Evolutionary conservation across 2,888 invertebrate species (phyloP).

Genomic region (Magallana nippona): DNA sequence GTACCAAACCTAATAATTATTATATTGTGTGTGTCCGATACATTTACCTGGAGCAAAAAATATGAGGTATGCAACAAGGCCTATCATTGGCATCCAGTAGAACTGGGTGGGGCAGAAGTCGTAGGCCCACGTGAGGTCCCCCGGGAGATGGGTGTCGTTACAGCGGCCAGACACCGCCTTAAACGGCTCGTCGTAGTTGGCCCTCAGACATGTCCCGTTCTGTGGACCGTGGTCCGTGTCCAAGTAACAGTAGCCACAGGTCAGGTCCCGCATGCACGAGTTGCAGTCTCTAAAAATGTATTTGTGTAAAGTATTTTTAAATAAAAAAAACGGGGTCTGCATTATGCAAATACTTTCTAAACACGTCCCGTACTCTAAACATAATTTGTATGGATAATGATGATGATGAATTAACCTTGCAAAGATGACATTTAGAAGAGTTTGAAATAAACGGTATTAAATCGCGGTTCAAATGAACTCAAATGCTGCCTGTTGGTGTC

Average conservation of each 20-base stretch:
- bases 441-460: too few relatives aligned
- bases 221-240: constrained; percentile 59
- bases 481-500: too few relatives aligned
- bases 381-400: too few relatives aligned
- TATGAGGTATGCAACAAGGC: constrained; percentile 80
- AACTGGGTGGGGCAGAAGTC: constrained; percentile 80
- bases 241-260: constrained; percentile 81
- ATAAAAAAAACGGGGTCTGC: too few relatives aligned
- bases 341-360: too few relatives aligned
- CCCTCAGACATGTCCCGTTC: constrained; percentile 79
- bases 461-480: too few relatives aligned
- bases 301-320: too few relatives aligned
- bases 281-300: constrained; percentile 65
- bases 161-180: constrained; percentile 75
- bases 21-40: too few relatives aligned
- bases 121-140: constrained; percentile 78
- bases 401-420: too few relatives aligned
- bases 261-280: constrained; percentile 79
- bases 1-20: too few relatives aligned
- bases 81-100: constrained; percentile 81
- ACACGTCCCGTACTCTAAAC: too few relatives aligned
- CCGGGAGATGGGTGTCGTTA: constrained; percentile 63
- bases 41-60: constrained; percentile 80
- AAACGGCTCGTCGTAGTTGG: constrained; percentile 72
- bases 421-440: too few relatives aligned